Base-by-base conservation (phyloP, 2,888 invertebrate species). In the Mellilla xanthometata region DNA sequence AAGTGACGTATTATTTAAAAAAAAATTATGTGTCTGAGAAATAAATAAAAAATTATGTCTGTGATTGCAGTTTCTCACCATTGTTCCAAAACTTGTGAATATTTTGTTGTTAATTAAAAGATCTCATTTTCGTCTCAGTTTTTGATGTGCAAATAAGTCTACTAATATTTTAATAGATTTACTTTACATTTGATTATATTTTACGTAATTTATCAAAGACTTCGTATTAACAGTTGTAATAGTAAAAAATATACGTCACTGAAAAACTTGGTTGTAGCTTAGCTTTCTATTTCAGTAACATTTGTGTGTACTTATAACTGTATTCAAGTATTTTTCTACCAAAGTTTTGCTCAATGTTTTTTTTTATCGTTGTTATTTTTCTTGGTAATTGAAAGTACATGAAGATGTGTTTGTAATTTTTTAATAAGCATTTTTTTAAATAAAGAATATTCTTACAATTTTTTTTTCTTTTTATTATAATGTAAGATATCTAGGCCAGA, bases 271-370 rank as follows among this genome's bases (percentile, higher is more conserved):
- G 13, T 7, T 6, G 10, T 11, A n/a, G 23, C 34, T 36, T 41
- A 47, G 52, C 62, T 74, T 56, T 71, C 49, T 58, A 26, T 65
- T 70, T 26, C 60, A 65, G 72, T 76, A 76, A 74, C 72, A 72
- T 64, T 56, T 68, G 35, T 32, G 28, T 52, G 15, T 24, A 24
- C n/a, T 24, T 7, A 3, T 53, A 26, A 10, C 47, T 51, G 61
- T 60, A 56, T 49, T 54, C 54, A 60, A 68, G 67, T 64, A 69
- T 67, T 60, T 61, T 62, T 70, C 68, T 66, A 76, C 82, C 81
- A 82, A 84, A 84, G 84, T 69, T 64, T 71, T 76, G 78, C 77
- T 78, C 73, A 78, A 74, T 74, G 46, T 62, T 39, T 28, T 33
- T n/a, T 19, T 19, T 5, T 1, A 19, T 19, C 15, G 15, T 19